phyloP scores from a whole-genome alignment of 2,888 invertebrate genomes.

The Rhagium mordax region DNA sequence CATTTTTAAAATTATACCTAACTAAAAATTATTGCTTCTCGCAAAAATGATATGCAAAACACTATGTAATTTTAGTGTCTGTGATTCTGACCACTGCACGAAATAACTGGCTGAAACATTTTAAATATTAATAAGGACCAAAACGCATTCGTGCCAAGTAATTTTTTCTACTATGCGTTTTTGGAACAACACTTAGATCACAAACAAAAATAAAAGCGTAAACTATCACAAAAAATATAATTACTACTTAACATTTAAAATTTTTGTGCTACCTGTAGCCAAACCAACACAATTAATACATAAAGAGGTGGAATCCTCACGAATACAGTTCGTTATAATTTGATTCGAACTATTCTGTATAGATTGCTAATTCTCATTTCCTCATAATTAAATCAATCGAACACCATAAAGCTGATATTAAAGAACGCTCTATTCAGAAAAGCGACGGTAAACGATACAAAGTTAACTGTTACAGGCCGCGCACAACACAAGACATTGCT shows the following conservation, averaged over 20 bases:
- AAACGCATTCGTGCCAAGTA: constrained; percentile 68
- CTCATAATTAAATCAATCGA: constrained; percentile 16
- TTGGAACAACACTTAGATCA: constrained; percentile 46
- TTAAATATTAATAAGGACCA: constrained; percentile 68
- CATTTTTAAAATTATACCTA: constrained; percentile 68
- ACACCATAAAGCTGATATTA: not conserved
- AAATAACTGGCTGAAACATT: constrained; percentile 62
- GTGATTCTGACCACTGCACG: constrained; percentile 68
- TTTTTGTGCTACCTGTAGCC: constrained; percentile 38
- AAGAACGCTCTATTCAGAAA: constrained; percentile 33
- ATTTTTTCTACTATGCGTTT: constrained; percentile 63
- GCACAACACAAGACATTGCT: constrained; percentile 16
- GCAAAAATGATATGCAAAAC: constrained; percentile 70
- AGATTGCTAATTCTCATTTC: constrained; percentile 32
- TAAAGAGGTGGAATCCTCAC: not conserved
- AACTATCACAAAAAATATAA: constrained; percentile 39
- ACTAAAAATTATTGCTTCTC: constrained; percentile 68
- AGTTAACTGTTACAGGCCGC: constrained; percentile 34
- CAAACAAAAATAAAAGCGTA: constrained; percentile 40
- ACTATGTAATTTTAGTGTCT: constrained; percentile 69
- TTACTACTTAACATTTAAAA: constrained; percentile 43
- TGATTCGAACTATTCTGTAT: not conserved
- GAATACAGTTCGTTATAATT: constrained; percentile 6
- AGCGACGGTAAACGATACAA: constrained; percentile 53
- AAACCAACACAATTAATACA: constrained; percentile 15